phyloP scores from a whole-genome alignment of 2,113 vertebrate species.

The Hymenochirus boettgeri region DNA sequence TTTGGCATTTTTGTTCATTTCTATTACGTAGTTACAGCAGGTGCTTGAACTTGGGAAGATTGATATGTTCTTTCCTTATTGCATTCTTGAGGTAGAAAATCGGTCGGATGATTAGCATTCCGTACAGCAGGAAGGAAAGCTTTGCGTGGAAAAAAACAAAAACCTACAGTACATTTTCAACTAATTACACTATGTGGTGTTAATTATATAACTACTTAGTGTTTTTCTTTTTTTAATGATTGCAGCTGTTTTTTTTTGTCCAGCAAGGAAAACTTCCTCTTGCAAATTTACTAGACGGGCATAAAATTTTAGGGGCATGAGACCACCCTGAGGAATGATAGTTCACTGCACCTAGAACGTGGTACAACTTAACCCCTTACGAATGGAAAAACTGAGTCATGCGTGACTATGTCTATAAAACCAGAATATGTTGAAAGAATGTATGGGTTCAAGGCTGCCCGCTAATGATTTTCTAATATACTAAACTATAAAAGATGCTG shows the following conservation, averaged over 20 bases:
- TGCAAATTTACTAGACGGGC: conserved; percentile 54
- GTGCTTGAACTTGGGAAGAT: background rate
- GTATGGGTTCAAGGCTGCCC: conserved; percentile 28
- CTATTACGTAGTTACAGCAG: background rate
- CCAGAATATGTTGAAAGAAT: conserved; percentile 20
- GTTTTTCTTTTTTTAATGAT: conserved; percentile 57
- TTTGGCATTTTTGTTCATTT: too few relatives aligned
- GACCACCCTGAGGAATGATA: conserved; percentile 35
- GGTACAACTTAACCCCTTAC: conserved; percentile 29
- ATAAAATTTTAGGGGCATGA: conserved; percentile 51
- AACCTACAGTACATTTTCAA: conserved; percentile 44
- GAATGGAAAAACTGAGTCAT: background rate
- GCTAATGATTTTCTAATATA: conserved; percentile 46
- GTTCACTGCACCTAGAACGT: conserved; percentile 35
- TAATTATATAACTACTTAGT: conserved; percentile 55
- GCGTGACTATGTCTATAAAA: conserved; percentile 15
- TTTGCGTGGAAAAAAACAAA: conserved; percentile 18
- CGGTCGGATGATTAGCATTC: conserved; percentile 39
- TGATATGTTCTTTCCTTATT: background rate
- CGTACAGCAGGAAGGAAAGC: background rate
- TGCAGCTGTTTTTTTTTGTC: conserved; percentile 62
- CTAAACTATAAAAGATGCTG: conserved; percentile 22
- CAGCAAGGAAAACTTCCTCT: conserved; percentile 51
- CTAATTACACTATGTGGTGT: conserved; percentile 56
- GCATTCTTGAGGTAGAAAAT: background rate